Percentiles rank a stretch among this genome's conserved stretches.
Conservation (phyloP, 2,113 vertebrate species). For the Nymphicus hollandicus region DNA sequence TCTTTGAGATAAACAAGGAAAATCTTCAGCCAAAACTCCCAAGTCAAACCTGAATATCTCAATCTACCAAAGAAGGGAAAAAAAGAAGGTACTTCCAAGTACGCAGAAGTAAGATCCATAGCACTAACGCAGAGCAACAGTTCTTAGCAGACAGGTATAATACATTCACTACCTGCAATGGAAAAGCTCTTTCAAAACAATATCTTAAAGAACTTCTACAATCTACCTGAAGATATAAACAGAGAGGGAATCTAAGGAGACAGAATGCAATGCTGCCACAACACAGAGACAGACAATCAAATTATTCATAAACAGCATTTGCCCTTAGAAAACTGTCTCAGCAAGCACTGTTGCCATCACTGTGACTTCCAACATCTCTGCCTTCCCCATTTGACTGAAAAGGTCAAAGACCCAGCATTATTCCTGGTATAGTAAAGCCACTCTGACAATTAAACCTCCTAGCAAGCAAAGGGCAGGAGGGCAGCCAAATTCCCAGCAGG, state of each 20-base stretch:
- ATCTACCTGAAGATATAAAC: background rate
- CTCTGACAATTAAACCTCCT: background rate
- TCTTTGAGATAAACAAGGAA: background rate
- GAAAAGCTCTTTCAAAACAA: background rate
- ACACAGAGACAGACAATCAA: background rate
- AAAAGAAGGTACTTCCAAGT: fast-evolving
- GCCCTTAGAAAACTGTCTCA: background rate
- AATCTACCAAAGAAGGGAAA: background rate
- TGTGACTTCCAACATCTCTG: background rate
- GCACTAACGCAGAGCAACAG: background rate
- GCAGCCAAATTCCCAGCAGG: background rate
- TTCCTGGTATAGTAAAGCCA: background rate
- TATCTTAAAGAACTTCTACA: background rate
- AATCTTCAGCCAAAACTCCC: background rate
- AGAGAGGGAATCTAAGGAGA: background rate
- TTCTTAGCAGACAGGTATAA: background rate
- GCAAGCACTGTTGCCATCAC: background rate
- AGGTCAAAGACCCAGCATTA: background rate
- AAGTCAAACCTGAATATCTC: background rate
- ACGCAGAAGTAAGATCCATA: fast-evolving
- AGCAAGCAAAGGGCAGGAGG: constrained; percentile 21
- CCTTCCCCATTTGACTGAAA: background rate
- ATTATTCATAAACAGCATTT: background rate
- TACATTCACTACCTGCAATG: background rate
- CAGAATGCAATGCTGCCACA: background rate